A percentile compares a stretch with the other conserved stretches of the same genome.
Conservation (phyloP, 2,888 invertebrate genomes). For the Cheilosia vulpina region DNA sequence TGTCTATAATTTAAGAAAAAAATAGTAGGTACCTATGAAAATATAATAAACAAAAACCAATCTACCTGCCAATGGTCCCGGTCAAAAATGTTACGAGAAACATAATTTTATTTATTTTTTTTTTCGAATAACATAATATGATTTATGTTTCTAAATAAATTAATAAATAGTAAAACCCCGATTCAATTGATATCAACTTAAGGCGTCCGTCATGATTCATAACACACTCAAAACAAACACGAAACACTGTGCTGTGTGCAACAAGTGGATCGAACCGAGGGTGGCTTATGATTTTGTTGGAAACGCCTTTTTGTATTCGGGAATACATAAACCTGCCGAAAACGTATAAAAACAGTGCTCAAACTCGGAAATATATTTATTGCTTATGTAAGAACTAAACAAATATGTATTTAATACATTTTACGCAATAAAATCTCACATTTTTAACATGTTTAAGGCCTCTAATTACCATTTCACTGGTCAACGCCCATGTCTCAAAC, state of each 20-base stretch:
- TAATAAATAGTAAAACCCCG: no score
- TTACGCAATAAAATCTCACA: neutral
- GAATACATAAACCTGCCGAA: neutral
- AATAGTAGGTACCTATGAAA: no score
- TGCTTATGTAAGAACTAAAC: neutral
- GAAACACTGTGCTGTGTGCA: neutral
- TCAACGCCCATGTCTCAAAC: slow-evolving; percentile 46
- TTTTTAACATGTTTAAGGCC: neutral
- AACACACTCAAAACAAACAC: slow-evolving; percentile 15
- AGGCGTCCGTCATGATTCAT: slow-evolving; percentile 1
- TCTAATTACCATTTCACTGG: slow-evolving; percentile 38
- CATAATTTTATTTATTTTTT: no score
- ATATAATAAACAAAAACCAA: no score
- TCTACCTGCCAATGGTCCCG: no score
- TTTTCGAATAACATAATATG: no score
- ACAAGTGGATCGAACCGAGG: slow-evolving; percentile 10
- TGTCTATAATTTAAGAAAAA: no score
- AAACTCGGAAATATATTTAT: neutral
- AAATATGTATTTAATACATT: neutral
- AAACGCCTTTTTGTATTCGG: slow-evolving; percentile 5
- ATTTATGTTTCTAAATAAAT: no score
- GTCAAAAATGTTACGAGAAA: no score
- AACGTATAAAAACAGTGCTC: neutral
- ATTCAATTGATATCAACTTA: neutral
- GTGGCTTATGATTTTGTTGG: neutral